A percentile compares a stretch with the other conserved stretches of the same genome.
Evolutionary conservation across 2,888 invertebrate species (phyloP).

Genomic region (Tortricodes alternella): DNA sequence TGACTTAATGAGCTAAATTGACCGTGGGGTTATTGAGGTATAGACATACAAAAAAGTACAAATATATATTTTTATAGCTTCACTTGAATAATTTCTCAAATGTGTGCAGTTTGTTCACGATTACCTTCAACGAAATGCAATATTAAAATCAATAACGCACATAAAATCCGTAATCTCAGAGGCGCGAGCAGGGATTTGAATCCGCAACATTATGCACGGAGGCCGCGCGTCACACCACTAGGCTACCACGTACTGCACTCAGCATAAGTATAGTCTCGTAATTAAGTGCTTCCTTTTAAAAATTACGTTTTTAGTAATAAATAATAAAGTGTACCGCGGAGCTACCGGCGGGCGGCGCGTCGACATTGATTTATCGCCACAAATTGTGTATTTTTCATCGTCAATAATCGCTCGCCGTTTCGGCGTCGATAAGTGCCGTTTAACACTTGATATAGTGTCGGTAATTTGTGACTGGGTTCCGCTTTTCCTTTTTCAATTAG

Average conservation of each 20-base stretch:
- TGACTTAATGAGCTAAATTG: too few species aligned
- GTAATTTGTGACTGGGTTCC: slow-evolving; percentile 75
- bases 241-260: too few species aligned
- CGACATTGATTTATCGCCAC: slow-evolving; percentile 75
- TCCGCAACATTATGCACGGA: too few species aligned
- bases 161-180: too few species aligned
- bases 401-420: slow-evolving; percentile 70
- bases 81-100: neutral
- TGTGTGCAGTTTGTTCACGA: neutral
- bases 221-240: too few species aligned
- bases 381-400: slow-evolving; percentile 82
- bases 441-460: slow-evolving; percentile 82
- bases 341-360: slow-evolving; percentile 58
- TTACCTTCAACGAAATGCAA: too few species aligned
- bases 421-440: slow-evolving; percentile 79
- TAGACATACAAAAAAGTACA: too few species aligned
- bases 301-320: slow-evolving; percentile 68
- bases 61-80: too few species aligned
- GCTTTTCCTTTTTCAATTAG: slow-evolving; percentile 80
- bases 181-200: too few species aligned
- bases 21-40: too few species aligned
- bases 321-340: slow-evolving; percentile 64
- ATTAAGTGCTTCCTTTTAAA: slow-evolving; percentile 61
- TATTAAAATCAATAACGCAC: too few species aligned
- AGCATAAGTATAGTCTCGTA: slow-evolving; percentile 38